A percentile compares a stretch with the other conserved stretches of the same genome.
phyloP scores from a whole-genome alignment of 2,797 vertebrate genomes.

The Siniperca obscura region DNA sequence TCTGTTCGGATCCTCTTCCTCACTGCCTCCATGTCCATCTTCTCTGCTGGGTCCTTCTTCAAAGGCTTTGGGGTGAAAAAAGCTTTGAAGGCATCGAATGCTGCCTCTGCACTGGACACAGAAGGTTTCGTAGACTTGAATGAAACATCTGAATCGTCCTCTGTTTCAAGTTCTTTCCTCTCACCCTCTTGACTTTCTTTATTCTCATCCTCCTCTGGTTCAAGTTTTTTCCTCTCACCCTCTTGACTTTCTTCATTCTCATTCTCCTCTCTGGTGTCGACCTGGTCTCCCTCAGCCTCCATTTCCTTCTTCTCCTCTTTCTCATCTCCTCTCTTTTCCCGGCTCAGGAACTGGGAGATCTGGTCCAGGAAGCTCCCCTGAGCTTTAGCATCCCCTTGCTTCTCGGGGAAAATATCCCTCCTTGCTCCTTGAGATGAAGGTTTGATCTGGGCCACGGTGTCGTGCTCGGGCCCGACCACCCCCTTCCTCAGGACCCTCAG shows the following conservation, averaged over 20 bases:
- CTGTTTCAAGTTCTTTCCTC: conserved; percentile 15
- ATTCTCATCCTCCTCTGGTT: neutral
- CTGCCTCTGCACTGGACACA: conserved; percentile 85
- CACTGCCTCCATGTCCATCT: conserved; percentile 87
- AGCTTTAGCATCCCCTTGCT: conserved; percentile 68
- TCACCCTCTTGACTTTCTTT: conserved; percentile 29
- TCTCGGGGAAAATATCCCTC: conserved; percentile 17
- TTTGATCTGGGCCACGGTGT: conserved; percentile 86
- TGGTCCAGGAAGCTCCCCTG: conserved; percentile 89
- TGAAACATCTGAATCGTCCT: conserved; percentile 25
- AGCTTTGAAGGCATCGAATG: conserved; percentile 94
- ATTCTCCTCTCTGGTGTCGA: neutral
- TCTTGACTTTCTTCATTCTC: conserved; percentile 17
- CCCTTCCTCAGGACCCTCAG: conserved; percentile 90
- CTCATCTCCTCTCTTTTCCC: conserved; percentile 85
- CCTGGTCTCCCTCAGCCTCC: conserved; percentile 37
- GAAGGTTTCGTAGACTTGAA: conserved; percentile 52
- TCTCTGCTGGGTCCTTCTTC: conserved; percentile 87
- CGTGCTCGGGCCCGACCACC: conserved; percentile 74
- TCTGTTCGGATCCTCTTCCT: conserved; percentile 90
- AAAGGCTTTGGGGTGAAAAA: conserved; percentile 91
- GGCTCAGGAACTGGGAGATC: conserved; percentile 89
- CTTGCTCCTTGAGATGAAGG: conserved; percentile 31
- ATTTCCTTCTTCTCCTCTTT: conserved; percentile 57
- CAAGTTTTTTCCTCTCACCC: too few relatives aligned